These are phyloP conservation scores for Dolichallabes microphthalmus DNA, from an alignment of 2,113 vertebrate species.

Conservation along the genomic window DNA sequence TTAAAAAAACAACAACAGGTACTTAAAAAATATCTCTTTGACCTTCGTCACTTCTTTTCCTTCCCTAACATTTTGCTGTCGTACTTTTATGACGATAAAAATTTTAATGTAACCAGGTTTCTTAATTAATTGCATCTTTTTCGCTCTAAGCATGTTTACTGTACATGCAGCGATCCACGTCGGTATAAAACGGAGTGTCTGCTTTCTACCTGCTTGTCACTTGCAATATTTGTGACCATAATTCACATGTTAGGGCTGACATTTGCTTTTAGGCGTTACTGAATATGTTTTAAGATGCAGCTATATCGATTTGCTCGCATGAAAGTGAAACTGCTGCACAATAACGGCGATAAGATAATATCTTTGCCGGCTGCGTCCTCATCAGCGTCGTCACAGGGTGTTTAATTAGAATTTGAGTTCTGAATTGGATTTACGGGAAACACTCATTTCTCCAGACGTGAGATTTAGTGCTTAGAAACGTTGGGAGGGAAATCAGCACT, in stretches of 20 bases:
- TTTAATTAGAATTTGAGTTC: slow-evolving; percentile 13
- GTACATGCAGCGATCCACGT: not conserved
- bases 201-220: not conserved
- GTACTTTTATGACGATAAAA: not conserved
- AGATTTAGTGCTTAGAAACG: not conserved
- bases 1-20: not conserved
- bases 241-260: slow-evolving; percentile 45
- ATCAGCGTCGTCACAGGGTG: not conserved
- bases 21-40: not conserved
- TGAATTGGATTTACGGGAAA: slow-evolving; percentile 11
- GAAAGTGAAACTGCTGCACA: slow-evolving; percentile 1
- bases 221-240: slow-evolving; percentile 38
- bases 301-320: not conserved
- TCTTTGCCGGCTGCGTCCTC: slow-evolving; percentile 4
- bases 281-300: not conserved
- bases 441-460: not conserved
- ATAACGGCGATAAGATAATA: not conserved
- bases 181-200: not conserved
- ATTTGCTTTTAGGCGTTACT: slow-evolving; percentile 28
- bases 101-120: not conserved
- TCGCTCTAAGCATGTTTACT: slow-evolving; percentile 8
- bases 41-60: not conserved
- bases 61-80: not conserved
- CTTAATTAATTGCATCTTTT: not conserved
- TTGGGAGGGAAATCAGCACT: not conserved